Evolutionary conservation across 2,888 invertebrate species (phyloP), one percentile per base, ranked within the genome.

Genomic region (Sinelater perroti): DNA sequence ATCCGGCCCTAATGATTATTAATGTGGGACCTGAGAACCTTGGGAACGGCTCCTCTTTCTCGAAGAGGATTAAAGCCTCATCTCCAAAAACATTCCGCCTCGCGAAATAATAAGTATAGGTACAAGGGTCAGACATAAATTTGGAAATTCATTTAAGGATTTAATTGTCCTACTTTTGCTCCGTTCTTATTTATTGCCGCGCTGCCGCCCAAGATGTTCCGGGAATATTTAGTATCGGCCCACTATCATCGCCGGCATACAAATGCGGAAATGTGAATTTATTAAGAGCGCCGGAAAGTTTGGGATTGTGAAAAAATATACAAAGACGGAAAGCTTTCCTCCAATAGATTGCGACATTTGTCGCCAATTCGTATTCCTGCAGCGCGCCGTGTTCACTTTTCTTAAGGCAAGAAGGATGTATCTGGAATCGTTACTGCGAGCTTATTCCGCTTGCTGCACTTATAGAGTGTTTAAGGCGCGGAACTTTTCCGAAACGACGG

Each of bases 271-370:
- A 56, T 56, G 42, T 42, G 51, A 57, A 57, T 57, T 51, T 57
- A 57, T 57, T 51, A 57, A 17, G 38, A 57, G 45, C 35, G 44
- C 33, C 26, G 14, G 44, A 45, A 56, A 57, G 33, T 51, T 57
- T 57, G 10, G 51, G 46, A 52, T 57, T 52, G 45, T 45, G 11
- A 57, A 57, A 38, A 56, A 46, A 45, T 36, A 56, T 50, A 44
- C 51, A 45, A 50, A 56, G 45, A 57, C 57, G 51, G 45, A 52
- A 52, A 52, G 52, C 51, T 57, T 57, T 52, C 51, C 45, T 57
- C 52, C 57, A 57, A 57, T 57, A 57, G 51, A 57, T 52, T 51
- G 52, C 57, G 51, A 57, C 57, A 57, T 57, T 57, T 40, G 57
- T 45, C 40, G 52, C 38, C 57, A 57, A 57, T 57, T 57, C 57